These are phyloP conservation scores for Drosophila watanabei DNA, from an alignment of 1,140 invertebrate genomes.

Conservation along the genomic window DNA sequence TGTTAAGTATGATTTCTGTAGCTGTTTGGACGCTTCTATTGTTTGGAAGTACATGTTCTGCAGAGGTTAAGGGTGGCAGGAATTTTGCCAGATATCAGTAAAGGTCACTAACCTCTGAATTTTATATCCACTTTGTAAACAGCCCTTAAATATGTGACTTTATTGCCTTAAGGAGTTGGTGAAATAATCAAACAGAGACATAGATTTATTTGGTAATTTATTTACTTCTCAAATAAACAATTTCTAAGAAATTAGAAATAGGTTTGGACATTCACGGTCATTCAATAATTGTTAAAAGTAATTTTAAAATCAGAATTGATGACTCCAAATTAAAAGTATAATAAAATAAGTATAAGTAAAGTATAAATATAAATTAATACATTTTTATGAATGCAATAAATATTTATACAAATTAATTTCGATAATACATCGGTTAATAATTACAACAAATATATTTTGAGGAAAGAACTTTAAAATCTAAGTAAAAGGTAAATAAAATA, in stretches of 20 bases:
- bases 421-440: too few species aligned
- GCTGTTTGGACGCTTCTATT: constrained; percentile 1
- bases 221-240: not conserved
- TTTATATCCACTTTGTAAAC: not conserved
- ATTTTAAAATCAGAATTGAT: not conserved
- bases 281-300: not conserved
- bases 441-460: too few species aligned
- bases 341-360: too few species aligned
- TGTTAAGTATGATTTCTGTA: not conserved
- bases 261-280: not conserved
- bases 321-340: not conserved
- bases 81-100: not conserved
- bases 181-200: not conserved
- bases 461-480: too few species aligned
- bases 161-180: not conserved
- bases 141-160: not conserved
- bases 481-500: too few species aligned
- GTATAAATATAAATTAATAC: too few species aligned
- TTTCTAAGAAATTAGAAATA: not conserved
- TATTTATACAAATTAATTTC: not conserved
- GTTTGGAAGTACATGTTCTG: not conserved
- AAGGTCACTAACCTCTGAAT: constrained; percentile 2
- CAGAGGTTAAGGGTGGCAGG: constrained; percentile 1
- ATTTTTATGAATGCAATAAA: not conserved
- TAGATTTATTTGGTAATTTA: not conserved